phyloP scores from a whole-genome alignment of 2,113 vertebrate genomes.

The Mus spicilegus region DNA sequence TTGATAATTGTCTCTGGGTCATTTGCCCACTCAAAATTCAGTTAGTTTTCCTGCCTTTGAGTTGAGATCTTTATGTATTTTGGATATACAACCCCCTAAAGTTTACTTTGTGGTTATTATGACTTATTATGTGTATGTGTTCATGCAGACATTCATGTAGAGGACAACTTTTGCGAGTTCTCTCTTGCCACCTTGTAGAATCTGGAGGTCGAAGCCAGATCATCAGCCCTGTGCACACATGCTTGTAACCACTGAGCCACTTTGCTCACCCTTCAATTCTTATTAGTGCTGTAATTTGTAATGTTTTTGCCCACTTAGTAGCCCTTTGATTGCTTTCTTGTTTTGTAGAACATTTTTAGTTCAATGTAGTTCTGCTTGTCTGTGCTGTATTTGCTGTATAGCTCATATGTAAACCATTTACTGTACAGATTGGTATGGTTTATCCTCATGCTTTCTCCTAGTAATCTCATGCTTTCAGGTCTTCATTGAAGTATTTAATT shows the following conservation, averaged over 20 bases:
- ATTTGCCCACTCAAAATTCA: not conserved
- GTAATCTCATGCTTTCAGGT: too few species aligned
- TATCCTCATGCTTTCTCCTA: not conserved
- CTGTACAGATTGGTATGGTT: not conserved
- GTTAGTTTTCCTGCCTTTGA: not conserved
- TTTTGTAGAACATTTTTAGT: not conserved
- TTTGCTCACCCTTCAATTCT: not conserved
- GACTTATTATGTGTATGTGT: not conserved
- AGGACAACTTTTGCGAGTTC: not conserved
- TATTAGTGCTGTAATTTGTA: not conserved
- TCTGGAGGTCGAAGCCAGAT: not conserved
- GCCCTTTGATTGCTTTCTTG: not conserved
- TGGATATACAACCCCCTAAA: not conserved
- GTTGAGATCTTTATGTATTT: not conserved
- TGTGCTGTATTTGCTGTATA: not conserved
- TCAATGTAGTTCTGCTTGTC: not conserved
- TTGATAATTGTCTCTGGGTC: not conserved
- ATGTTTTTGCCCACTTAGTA: not conserved
- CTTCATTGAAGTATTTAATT: too few species aligned
- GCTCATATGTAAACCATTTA: not conserved
- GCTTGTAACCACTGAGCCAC: not conserved
- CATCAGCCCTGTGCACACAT: too few species aligned
- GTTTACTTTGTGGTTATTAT: not conserved
- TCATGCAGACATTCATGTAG: not conserved
- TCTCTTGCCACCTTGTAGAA: not conserved